Evolutionary conservation across 1,140 invertebrate species (phyloP).

Genomic region (Leguminivora glycinivorella): DNA sequence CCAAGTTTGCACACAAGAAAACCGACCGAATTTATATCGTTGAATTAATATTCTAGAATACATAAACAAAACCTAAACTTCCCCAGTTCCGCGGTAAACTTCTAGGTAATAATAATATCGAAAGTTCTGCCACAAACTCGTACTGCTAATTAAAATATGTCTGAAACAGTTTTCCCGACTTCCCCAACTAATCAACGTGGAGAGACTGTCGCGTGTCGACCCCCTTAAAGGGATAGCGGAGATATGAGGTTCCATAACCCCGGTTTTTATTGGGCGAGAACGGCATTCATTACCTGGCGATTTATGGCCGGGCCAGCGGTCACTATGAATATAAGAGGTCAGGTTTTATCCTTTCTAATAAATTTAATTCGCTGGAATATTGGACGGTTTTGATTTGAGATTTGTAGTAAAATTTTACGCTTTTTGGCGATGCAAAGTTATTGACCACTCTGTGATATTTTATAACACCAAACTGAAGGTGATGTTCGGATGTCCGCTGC

Average conservation of each 20-base stretch:
- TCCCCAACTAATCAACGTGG: conserved; percentile 1
- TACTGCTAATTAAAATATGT: conserved; percentile 12
- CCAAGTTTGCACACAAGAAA: too few relatives aligned
- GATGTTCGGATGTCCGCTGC: too few relatives aligned
- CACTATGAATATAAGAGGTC: conserved; percentile 49
- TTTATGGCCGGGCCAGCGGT: conserved; percentile 43
- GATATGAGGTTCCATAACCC: conserved; percentile 50
- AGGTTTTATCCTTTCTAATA: conserved; percentile 35
- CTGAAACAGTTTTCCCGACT: background rate
- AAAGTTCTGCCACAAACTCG: background rate
- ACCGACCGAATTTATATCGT: too few relatives aligned
- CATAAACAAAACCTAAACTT: background rate
- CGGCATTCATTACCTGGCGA: conserved; percentile 57
- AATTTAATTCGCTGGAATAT: conserved; percentile 11
- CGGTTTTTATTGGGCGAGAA: conserved; percentile 61
- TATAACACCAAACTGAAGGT: too few relatives aligned
- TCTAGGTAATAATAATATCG: conserved; percentile 2
- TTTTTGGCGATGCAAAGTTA: too few relatives aligned
- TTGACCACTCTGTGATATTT: too few relatives aligned
- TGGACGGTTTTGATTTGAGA: background rate
- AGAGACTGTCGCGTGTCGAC: background rate
- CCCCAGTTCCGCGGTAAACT: background rate
- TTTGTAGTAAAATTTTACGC: too few relatives aligned
- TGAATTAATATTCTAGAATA: background rate
- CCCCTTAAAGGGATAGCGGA: conserved; percentile 22